Evolutionary conservation across 1,140 invertebrate genomes (phyloP).

Genomic region (Bilobella aurantiaca): DNA sequence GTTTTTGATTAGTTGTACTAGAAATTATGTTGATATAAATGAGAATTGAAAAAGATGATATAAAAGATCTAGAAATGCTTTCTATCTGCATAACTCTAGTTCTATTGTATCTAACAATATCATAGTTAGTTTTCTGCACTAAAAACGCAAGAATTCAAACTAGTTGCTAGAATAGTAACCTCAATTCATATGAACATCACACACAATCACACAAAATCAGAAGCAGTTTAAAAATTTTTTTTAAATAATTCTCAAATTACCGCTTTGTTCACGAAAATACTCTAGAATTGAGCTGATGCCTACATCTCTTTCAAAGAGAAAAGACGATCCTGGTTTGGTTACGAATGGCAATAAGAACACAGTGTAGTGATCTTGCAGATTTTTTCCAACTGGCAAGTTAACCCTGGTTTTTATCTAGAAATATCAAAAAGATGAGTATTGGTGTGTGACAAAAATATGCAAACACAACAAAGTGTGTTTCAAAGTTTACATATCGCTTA

Average conservation of each 20-base stretch:
- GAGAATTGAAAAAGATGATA: too few relatives aligned
- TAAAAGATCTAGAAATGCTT: too few relatives aligned
- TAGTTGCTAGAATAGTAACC: too few relatives aligned
- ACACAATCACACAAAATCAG: too few relatives aligned
- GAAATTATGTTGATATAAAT: too few relatives aligned
- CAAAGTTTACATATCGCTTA: neutral
- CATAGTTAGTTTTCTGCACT: too few relatives aligned
- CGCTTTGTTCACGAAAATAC: neutral
- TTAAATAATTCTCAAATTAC: neutral
- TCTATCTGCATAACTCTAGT: too few relatives aligned
- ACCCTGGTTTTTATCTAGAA: conserved; percentile 6
- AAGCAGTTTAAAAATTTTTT: too few relatives aligned
- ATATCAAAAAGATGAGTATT: neutral
- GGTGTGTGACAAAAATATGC: neutral
- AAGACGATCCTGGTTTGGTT: neutral
- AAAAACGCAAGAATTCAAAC: too few relatives aligned
- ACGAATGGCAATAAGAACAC: neutral
- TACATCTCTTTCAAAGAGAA: neutral
- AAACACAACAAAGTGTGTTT: neutral
- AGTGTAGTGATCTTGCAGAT: conserved; percentile 20
- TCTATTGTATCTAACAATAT: too few relatives aligned
- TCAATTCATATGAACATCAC: too few relatives aligned
- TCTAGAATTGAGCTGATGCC: neutral
- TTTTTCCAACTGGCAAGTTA: conserved; percentile 20
- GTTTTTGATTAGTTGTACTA: neutral